These are phyloP conservation scores for Hestina assimilis DNA, from an alignment of 1,140 invertebrate species.

Conservation along the genomic window DNA sequence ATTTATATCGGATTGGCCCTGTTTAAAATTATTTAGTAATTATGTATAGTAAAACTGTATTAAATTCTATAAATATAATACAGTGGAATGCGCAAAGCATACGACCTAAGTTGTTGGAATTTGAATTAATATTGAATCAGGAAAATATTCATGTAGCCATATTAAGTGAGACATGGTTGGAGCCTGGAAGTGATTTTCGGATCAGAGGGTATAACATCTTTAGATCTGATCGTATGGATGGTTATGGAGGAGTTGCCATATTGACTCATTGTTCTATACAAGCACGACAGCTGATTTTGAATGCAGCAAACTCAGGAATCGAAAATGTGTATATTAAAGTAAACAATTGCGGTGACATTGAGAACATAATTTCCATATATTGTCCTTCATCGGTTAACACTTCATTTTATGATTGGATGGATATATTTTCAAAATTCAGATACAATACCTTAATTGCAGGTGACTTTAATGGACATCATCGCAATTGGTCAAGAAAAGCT, in stretches of 20 bases:
- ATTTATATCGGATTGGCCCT: not conserved
- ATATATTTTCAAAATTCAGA: not conserved
- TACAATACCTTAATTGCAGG: not conserved
- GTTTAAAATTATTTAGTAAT: not conserved
- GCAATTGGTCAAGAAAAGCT: conserved; percentile 1
- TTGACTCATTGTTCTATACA: not conserved
- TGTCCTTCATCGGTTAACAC: no score
- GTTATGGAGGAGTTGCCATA: not conserved
- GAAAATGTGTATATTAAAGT: not conserved
- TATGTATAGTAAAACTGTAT: not conserved
- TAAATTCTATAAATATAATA: not conserved
- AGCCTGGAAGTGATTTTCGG: not conserved
- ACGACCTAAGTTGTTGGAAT: not conserved
- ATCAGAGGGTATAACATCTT: conserved; percentile 1
- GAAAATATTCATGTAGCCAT: not conserved
- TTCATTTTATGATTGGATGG: not conserved
- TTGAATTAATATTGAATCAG: not conserved
- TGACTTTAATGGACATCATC: no score
- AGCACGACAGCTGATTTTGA: not conserved
- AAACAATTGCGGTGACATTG: not conserved
- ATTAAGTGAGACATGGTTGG: not conserved
- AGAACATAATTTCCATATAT: not conserved
- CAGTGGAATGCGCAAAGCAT: not conserved
- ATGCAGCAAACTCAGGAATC: not conserved
- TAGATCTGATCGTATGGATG: not conserved